These are phyloP conservation scores for Melitaea athalia DNA, from an alignment of 2,888 invertebrate genomes.

Conservation along the genomic window DNA sequence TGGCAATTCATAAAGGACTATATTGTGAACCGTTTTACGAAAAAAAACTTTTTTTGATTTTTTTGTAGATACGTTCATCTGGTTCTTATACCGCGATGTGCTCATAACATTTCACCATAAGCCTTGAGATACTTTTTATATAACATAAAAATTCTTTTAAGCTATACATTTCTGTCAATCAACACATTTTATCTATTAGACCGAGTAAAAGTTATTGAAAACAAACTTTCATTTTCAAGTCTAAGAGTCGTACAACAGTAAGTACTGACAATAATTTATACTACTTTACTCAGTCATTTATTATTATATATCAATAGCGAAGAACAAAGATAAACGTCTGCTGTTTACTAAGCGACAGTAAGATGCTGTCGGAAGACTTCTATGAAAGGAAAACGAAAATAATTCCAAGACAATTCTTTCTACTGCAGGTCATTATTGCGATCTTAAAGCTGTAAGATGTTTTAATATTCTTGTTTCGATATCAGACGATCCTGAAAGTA, in stretches of 20 bases:
- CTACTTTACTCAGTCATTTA: neutral
- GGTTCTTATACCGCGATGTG: no score
- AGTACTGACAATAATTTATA: neutral
- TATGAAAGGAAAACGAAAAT: constrained; percentile 21
- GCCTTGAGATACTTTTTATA: no score
- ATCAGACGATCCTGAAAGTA: constrained; percentile 15
- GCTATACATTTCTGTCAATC: neutral
- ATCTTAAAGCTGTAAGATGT: constrained; percentile 24
- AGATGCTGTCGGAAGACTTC: constrained; percentile 6
- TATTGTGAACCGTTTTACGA: no score
- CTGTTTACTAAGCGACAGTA: constrained; percentile 13
- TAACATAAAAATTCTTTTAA: neutral
- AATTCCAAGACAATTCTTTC: constrained; percentile 24
- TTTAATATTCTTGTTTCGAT: constrained; percentile 30
- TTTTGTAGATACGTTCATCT: no score
- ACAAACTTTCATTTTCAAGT: neutral
- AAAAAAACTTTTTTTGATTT: no score
- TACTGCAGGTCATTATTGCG: constrained; percentile 28
- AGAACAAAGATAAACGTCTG: neutral
- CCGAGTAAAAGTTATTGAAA: no score
- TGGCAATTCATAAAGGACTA: no score
- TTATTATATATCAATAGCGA: constrained; percentile 1
- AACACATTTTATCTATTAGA: neutral
- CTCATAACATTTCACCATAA: no score
- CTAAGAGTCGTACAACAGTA: neutral